Evolutionary conservation across 2,888 invertebrate species (phyloP).

Genomic region (Melitaea athalia): DNA sequence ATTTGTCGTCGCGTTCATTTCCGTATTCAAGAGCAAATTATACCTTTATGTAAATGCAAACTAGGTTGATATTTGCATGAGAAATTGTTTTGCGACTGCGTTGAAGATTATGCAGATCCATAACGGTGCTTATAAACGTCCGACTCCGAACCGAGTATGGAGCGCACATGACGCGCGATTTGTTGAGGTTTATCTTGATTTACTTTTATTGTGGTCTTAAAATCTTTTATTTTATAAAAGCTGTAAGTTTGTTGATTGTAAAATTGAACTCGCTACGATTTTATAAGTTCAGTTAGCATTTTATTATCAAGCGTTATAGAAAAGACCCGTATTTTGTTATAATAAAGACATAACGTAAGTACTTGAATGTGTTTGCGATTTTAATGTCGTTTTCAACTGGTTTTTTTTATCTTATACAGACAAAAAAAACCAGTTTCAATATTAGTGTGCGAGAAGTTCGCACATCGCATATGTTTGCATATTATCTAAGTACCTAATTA

Average conservation of each 20-base stretch:
- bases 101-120: conserved; percentile 45
- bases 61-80: conserved; percentile 38
- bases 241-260: conserved; percentile 7
- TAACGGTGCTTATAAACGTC: conserved; percentile 62
- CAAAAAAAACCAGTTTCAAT: too few species aligned
- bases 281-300: conserved; percentile 5
- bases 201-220: conserved; percentile 37
- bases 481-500: conserved; percentile 9
- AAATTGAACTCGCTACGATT: background rate
- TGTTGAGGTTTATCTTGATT: conserved; percentile 66
- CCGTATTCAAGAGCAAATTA: conserved; percentile 27
- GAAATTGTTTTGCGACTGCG: conserved; percentile 35
- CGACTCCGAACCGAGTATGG: conserved; percentile 59
- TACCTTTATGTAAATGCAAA: conserved; percentile 29
- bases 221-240: conserved; percentile 15
- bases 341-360: background rate
- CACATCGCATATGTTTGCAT: background rate
- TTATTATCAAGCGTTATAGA: background rate
- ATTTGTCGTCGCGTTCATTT: conserved; percentile 34
- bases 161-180: conserved; percentile 68
- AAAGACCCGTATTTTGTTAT: background rate
- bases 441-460: background rate
- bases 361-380: too few species aligned
- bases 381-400: too few species aligned
- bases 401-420: too few species aligned